Base-by-base conservation (phyloP, 2,797 vertebrate genomes). In the Chelmon rostratus region DNA sequence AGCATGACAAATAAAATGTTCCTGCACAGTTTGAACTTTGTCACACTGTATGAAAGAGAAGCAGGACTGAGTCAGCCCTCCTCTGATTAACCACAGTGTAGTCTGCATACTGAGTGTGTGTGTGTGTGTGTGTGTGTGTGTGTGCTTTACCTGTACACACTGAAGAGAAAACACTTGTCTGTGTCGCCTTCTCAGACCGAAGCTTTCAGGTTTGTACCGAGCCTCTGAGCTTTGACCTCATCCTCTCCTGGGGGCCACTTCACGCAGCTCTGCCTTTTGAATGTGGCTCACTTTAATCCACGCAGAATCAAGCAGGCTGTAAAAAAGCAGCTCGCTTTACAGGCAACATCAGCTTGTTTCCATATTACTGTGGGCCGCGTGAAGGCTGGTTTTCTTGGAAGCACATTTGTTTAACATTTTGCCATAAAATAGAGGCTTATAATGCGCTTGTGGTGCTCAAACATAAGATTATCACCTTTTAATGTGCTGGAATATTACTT, bases 211-310 rank as follows among this genome's bases (percentile, higher is more conserved):
- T 31, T 28, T 31, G 28, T 2, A 31, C 28, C 28, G 31, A 28
- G 28, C 63, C 21, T 64, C 76, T 72, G 67, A 71, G 62, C 52
- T 77, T 85, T 69, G 81, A 74, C 79, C 69, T 85, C 62, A 61
- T 79, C 40, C 19, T 38, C 76, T 81, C 65, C 65, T 0, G 37
- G 67, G 35, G 76, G 35, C 16, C 9, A 5, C 52, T 68, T 77
- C 49, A 77, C 73, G 66, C 57, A 58, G 56, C 68, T 23, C 67
- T 53, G 76, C 67, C 76, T 68, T 31, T 25, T 33, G 18, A 63
- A 33, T 66, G 64, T 1, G 18, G 8, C 16, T 74, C 40, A 9
- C 37, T 74, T 40, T 63, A 68, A 69, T 52, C 58, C 38, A 54
- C 47, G 57, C 61, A 73, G 72, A 54, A 21, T 18, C 70, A 15